A percentile compares a stretch with the other conserved stretches of the same genome.
Evolutionary conservation across 2,113 vertebrate species (phyloP).

Genomic region (Cairina moschata): DNA sequence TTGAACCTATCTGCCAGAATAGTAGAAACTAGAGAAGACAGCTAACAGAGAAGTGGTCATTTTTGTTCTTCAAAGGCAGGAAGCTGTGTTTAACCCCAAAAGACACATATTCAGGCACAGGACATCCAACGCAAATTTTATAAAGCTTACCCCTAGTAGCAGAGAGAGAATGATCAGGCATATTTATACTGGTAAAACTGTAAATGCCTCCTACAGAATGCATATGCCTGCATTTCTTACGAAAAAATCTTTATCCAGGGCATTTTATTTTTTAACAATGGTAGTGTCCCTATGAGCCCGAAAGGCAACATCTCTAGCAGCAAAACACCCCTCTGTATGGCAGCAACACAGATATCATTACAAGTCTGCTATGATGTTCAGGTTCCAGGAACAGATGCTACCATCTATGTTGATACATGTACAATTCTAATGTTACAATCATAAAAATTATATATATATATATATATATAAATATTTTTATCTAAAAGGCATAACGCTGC

Average conservation of each 20-base stretch:
- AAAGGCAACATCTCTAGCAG: too few relatives aligned
- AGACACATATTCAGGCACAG: neutral
- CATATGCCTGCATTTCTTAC: too few relatives aligned
- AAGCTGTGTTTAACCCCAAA: neutral
- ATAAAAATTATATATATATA: neutral
- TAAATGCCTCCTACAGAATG: too few relatives aligned
- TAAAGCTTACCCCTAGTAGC: neutral
- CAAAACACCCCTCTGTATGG: too few relatives aligned
- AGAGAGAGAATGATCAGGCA: neutral
- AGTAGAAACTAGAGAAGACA: neutral
- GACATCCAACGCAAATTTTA: neutral
- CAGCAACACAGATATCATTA: too few relatives aligned
- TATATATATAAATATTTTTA: neutral
- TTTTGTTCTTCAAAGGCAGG: neutral
- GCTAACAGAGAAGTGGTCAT: neutral
- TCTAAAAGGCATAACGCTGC: neutral
- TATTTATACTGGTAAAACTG: neutral
- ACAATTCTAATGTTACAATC: neutral
- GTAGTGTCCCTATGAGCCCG: too few relatives aligned
- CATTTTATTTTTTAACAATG: too few relatives aligned
- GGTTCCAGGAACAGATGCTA: neutral
- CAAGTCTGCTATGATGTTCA: too few relatives aligned
- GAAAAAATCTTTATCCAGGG: too few relatives aligned
- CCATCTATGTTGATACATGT: neutral
- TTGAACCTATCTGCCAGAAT: neutral